Base-by-base conservation (phyloP, 2,113 vertebrate genomes). In the Formicarius rufipectus region DNA sequence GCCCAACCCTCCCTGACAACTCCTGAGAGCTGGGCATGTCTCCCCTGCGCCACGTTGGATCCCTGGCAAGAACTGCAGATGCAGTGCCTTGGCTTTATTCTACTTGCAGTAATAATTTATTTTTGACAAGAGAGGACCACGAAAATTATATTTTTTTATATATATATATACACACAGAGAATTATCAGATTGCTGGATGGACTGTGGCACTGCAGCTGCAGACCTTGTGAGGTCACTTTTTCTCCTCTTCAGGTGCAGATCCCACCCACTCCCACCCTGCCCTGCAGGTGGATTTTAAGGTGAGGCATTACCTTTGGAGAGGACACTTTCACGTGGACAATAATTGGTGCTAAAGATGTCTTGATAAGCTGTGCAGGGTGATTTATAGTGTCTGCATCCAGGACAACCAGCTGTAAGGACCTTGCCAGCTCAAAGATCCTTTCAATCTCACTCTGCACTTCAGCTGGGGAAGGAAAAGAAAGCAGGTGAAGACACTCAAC, bases 391-490 rank as follows among this genome's bases (percentile, higher is more conserved):
- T 99, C 99, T 45, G 99, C 99, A 81, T 99, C 99, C 88, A 99
- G 96, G 90, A 99, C 99, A 45, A 99, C 99, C 96, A 99, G 98
- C 94, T 99, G 99, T 17, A 99, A 98, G 79, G 99, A 99, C 92
- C 99, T 97, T 58, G 99, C 99, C 98, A 99, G 95, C 97, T 99
- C 99, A 88, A 99, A 99, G 97, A 99, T 99, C 93, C 99, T 98
- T 88, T 99, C 99, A 20, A 99, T 99, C 95, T 99, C 99, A 94
- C 99, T 99, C 97, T 99, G 99, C 31, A 99, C 99, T 97, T 99
- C 99, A 47, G 99, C 99, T 99, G 62, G 91, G 33, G 20, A 91
- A 86, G 81, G 84, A 44, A 59, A 59, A 90, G 33, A 74, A 8
- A 89, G 71, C 17, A 96, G 74, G 50, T 69, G 86, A 87, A 33